phyloP scores from a whole-genome alignment of 2,113 vertebrate species.

The Festucalex cinctus region DNA sequence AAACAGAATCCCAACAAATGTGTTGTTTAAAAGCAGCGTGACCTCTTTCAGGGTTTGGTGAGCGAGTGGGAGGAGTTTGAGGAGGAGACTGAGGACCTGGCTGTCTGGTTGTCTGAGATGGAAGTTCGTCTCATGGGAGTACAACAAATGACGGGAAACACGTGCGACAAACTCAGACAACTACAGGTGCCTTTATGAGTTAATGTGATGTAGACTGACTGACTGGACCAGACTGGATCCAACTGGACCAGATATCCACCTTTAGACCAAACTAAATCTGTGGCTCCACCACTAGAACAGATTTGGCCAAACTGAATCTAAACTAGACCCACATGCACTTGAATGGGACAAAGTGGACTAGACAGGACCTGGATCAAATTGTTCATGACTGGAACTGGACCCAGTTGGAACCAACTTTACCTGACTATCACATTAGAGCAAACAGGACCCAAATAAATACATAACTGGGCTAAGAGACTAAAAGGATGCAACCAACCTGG shows the following conservation, averaged over 20 bases:
- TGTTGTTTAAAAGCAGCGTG: neutral
- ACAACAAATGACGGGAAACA: slow-evolving; percentile 67
- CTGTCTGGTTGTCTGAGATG: slow-evolving; percentile 72
- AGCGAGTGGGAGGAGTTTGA: slow-evolving; percentile 76
- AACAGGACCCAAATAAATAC: too few relatives aligned
- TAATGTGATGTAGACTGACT: neutral
- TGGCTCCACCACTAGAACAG: neutral
- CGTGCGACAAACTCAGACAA: slow-evolving; percentile 67
- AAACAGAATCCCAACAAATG: too few relatives aligned
- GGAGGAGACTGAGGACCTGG: slow-evolving; percentile 67
- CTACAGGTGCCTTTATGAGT: slow-evolving; percentile 65
- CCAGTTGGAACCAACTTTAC: too few relatives aligned
- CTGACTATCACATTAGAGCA: too few relatives aligned
- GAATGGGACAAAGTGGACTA: neutral
- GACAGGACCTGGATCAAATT: neutral
- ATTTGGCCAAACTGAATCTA: neutral
- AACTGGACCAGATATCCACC: too few relatives aligned
- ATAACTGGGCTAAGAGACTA: too few relatives aligned
- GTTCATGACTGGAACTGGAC: too few relatives aligned
- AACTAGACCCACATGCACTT: neutral
- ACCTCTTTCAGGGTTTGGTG: slow-evolving; percentile 60
- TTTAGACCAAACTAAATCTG: too few relatives aligned
- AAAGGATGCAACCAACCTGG: too few relatives aligned
- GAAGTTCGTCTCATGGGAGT: slow-evolving; percentile 66
- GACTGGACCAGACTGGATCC: neutral